A percentile compares a stretch with the other conserved stretches of the same genome.
Evolutionary conservation across 2,113 vertebrate species (phyloP).

Genomic region (Motacilla alba): DNA sequence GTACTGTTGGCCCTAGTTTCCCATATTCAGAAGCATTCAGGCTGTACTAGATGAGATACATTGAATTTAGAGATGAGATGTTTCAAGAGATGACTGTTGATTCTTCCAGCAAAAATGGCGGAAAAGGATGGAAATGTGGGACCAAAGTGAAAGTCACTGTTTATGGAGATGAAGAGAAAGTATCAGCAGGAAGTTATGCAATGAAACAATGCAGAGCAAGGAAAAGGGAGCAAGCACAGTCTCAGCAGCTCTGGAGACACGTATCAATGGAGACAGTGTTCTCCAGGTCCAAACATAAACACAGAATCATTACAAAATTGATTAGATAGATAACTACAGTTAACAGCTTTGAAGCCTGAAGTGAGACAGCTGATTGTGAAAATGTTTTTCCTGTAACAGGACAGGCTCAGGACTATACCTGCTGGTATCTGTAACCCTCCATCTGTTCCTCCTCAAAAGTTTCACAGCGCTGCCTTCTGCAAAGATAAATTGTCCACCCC

Average conservation of each 20-base stretch:
- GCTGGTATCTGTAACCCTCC: background rate
- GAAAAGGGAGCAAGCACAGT: background rate
- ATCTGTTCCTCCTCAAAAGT: background rate
- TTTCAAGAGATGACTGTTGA: background rate
- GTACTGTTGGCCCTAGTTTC: background rate
- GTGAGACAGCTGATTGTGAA: background rate
- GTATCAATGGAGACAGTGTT: background rate
- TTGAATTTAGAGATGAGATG: background rate
- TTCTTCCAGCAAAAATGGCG: background rate
- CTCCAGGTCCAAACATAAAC: background rate
- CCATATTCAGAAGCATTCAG: background rate
- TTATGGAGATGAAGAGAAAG: background rate
- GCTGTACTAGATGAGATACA: background rate
- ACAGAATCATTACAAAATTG: background rate
- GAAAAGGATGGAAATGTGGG: background rate
- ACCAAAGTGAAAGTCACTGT: background rate
- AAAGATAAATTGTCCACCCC: background rate
- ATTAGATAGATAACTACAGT: background rate
- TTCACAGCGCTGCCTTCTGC: background rate
- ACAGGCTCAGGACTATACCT: background rate
- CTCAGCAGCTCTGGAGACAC: background rate
- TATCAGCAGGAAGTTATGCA: background rate
- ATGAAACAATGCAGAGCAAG: background rate
- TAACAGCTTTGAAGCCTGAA: background rate
- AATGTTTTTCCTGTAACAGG: background rate